A percentile compares a stretch with the other conserved stretches of the same genome.
Evolutionary conservation across 2,797 vertebrate species (phyloP).

Genomic region (Dendrocincla fuliginosa): DNA sequence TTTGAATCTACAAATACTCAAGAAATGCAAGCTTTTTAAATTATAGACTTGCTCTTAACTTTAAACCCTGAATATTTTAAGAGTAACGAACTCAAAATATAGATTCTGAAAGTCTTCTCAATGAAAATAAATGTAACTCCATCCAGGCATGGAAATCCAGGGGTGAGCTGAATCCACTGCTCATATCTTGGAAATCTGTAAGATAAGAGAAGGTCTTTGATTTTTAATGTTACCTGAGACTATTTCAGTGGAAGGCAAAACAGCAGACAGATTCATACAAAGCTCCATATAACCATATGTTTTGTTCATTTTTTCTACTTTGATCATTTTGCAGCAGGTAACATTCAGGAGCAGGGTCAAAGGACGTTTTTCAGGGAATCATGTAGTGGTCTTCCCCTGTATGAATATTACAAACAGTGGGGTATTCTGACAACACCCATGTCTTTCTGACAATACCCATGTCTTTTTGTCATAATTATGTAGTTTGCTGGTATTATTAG

Average conservation of each 20-base stretch:
- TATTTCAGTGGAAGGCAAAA: background rate
- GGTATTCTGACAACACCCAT: background rate
- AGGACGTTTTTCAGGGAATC: background rate
- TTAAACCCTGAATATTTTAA: background rate
- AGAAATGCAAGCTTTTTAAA: background rate
- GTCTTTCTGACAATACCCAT: background rate
- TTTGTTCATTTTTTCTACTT: background rate
- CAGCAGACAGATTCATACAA: background rate
- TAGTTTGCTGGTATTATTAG: background rate
- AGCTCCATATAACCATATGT: background rate
- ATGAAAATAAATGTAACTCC: background rate
- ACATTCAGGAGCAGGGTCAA: background rate
- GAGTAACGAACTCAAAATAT: background rate
- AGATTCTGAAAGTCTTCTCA: background rate
- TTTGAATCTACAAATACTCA: background rate
- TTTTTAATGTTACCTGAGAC: background rate
- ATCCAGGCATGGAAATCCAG: background rate
- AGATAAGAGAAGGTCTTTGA: background rate
- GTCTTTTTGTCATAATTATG: background rate
- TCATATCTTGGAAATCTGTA: background rate
- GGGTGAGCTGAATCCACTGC: background rate
- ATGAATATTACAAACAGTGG: background rate
- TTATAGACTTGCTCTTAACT: background rate
- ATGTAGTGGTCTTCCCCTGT: background rate
- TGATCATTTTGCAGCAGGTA: background rate